Percentiles rank a stretch among this genome's conserved stretches.
These are phyloP conservation scores for Papilio elwesi DNA, from an alignment of 2,888 invertebrate species.

Conservation along the genomic window DNA sequence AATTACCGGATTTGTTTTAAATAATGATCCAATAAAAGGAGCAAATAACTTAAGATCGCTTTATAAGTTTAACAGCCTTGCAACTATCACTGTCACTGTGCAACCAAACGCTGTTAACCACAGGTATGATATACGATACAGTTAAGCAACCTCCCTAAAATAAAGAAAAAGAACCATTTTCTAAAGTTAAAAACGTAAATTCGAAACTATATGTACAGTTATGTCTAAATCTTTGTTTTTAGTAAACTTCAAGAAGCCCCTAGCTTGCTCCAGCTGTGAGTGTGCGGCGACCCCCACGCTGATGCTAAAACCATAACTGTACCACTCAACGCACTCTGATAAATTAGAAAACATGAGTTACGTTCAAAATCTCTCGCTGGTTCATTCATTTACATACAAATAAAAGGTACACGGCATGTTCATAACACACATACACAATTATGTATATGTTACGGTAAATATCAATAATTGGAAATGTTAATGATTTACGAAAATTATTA, in stretches of 20 bases:
- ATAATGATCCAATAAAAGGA: slow-evolving; percentile 85
- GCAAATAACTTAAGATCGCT: slow-evolving; percentile 85
- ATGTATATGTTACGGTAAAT: too few species aligned
- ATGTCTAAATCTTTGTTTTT: slow-evolving; percentile 78
- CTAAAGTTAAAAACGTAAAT: neutral
- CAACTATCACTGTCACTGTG: slow-evolving; percentile 82
- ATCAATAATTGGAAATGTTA: too few species aligned
- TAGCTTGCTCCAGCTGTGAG: slow-evolving; percentile 87
- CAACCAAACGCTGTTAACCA: slow-evolving; percentile 88
- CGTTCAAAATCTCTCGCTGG: too few species aligned
- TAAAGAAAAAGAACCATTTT: slow-evolving; percentile 48
- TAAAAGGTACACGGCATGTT: too few species aligned
- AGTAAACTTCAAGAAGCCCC: slow-evolving; percentile 81
- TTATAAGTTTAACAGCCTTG: slow-evolving; percentile 83
- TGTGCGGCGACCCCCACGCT: slow-evolving; percentile 87
- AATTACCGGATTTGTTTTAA: slow-evolving; percentile 42
- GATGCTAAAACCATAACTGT: slow-evolving; percentile 86
- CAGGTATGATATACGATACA: slow-evolving; percentile 88
- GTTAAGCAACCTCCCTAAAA: slow-evolving; percentile 84
- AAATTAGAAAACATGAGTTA: slow-evolving; percentile 33
- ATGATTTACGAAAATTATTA: too few species aligned
- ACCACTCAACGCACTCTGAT: slow-evolving; percentile 88
- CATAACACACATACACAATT: too few species aligned
- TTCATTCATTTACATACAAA: too few species aligned
- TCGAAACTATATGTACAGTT: slow-evolving; percentile 83